Evolutionary conservation across 1,140 invertebrate species (phyloP).

Genomic region (Ceratosolen fusciceps): DNA sequence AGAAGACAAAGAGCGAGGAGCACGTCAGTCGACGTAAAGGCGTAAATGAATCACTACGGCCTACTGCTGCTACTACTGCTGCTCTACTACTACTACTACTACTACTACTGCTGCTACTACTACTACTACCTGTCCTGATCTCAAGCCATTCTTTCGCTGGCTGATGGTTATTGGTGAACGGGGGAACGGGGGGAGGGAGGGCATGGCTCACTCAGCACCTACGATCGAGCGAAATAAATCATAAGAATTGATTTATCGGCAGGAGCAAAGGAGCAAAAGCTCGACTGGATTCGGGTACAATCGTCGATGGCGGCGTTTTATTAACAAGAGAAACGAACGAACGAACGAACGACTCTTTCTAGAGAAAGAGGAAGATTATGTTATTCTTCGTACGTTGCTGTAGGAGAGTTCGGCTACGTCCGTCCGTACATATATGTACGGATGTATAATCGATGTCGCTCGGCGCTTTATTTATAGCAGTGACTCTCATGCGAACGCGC

Average conservation of each 20-base stretch:
- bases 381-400: too few species aligned
- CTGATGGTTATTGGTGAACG: too few species aligned
- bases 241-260: neutral
- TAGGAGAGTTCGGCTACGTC: too few species aligned
- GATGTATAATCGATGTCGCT: neutral
- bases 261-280: neutral
- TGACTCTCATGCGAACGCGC: slow-evolving; percentile 27
- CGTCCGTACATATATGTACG: neutral
- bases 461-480: slow-evolving; percentile 50
- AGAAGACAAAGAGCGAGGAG: too few species aligned
- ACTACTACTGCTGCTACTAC: too few species aligned
- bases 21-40: too few species aligned
- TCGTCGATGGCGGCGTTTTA: neutral
- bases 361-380: slow-evolving; percentile 3
- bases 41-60: too few species aligned
- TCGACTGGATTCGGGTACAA: neutral
- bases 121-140: neutral
- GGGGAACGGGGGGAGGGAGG: neutral
- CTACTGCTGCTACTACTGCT: too few species aligned
- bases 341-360: neutral
- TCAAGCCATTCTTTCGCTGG: too few species aligned
- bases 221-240: neutral
- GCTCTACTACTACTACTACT: too few species aligned
- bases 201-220: neutral
- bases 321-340: too few species aligned